These are phyloP conservation scores for Notoglanidium macrostoma DNA, from an alignment of 2,797 vertebrate species.

Conservation along the genomic window DNA sequence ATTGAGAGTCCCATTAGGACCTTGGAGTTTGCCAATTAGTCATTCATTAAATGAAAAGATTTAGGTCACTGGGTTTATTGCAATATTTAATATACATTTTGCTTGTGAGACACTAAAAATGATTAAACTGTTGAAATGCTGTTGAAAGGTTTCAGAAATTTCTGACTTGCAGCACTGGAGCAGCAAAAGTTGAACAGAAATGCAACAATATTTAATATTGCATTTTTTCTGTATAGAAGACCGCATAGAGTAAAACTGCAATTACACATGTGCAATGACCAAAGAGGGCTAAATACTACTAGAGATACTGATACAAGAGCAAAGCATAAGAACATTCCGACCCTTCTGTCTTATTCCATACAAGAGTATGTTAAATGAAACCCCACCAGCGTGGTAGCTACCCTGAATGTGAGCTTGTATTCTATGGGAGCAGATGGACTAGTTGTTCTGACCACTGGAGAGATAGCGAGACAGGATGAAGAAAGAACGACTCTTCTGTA, in stretches of 20 bases:
- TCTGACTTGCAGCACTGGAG: neutral
- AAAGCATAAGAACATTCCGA: neutral
- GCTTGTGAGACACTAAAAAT: neutral
- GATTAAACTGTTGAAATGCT: neutral
- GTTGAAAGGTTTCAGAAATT: neutral
- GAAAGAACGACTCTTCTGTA: neutral
- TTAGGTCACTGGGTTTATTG: neutral
- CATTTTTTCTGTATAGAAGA: neutral
- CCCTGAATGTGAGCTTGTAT: neutral
- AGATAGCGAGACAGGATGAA: neutral
- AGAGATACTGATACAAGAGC: neutral
- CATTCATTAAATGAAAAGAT: neutral
- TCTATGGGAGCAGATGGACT: conserved; percentile 12
- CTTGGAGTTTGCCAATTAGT: neutral
- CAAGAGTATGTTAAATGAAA: neutral
- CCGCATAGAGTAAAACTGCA: neutral
- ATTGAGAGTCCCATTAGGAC: neutral
- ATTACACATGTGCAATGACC: neutral
- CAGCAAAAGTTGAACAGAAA: neutral
- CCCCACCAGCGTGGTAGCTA: too few relatives aligned
- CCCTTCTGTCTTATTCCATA: neutral
- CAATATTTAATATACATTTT: neutral
- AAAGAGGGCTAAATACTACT: neutral
- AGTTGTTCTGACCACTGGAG: neutral
- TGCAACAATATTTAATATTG: neutral